Evolutionary conservation across 2,113 vertebrate genomes (phyloP), one percentile per base, ranked within the genome.

Genomic region (Amia ocellicauda): DNA sequence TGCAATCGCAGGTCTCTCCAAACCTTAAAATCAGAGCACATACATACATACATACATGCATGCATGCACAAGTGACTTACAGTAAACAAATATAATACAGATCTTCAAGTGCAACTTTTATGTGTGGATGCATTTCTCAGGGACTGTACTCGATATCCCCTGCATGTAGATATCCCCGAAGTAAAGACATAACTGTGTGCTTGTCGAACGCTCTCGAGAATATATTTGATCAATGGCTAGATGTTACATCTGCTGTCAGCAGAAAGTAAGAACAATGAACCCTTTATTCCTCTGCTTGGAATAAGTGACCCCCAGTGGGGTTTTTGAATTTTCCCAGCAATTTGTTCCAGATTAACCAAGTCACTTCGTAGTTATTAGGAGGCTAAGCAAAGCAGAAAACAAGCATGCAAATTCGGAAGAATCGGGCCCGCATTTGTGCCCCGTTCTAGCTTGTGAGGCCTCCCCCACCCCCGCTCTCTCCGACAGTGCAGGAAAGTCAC

Each of bases 261-360:
- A 24, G 22, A 36, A 43, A 16, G 47, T 57, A 50, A 60, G 60
- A 66, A 66, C 57, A 60, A 60, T 52, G 64, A 52, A 16, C n/a
- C 49, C 64, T 60, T 66, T 66, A 31, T 53, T 52, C 52, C n/a
- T 49, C 17, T 19, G 31, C 41, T 43, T 52, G 17, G 57, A n/a
- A 60, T 60, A 56, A 66, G 20, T 28, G 36, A 60, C 29, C 36
- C 43, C 26, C 24, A 8, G 13, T 26, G 45, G 43, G 29, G 13
- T 24, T 53, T 49, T 60, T 29, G 16, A 24, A 28, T 66, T 66
- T 66, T 58, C 63, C 52, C 29, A 28, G 47, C 45, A 57, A 66
- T 66, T 66, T 60, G 64, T 66, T 66, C 64, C 57, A 53, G 56
- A 66, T 66, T 66, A 66, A 59, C 57, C 22, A 52, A 60, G 57